Conservation (phyloP, 2,888 invertebrate species). For the Nineta flava region DNA sequence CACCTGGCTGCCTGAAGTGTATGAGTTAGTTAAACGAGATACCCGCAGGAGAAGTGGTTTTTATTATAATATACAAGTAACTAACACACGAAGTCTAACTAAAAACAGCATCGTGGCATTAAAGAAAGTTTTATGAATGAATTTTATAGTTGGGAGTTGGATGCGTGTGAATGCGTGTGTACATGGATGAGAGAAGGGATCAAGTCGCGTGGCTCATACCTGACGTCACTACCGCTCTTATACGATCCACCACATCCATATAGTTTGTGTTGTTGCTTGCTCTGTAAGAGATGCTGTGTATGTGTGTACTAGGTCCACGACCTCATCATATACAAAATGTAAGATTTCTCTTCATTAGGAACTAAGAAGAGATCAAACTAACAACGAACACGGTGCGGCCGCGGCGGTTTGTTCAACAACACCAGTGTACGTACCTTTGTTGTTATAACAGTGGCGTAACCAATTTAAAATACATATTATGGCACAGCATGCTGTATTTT, state of each 20-base stretch:
- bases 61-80: background rate
- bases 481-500: no score
- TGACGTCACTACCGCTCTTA: conserved; percentile 24
- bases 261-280: background rate
- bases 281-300: background rate
- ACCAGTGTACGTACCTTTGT: no score
- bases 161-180: background rate
- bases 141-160: background rate
- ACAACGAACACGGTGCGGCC: no score
- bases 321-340: no score
- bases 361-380: no score
- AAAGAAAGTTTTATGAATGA: background rate
- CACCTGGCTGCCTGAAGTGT: background rate
- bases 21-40: no score
- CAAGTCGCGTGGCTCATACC: conserved; percentile 24
- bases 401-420: no score
- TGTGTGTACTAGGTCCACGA: no score
- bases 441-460: no score
- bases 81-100: background rate
- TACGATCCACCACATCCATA: background rate
- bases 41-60: background rate
- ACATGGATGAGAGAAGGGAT: conserved; percentile 5
- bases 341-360: no score
- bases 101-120: background rate
- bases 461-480: no score